Percentiles rank a stretch among this genome's conserved stretches.
These are phyloP conservation scores for Margaritifera margaritifera DNA, from an alignment of 2,888 invertebrate species.

Conservation along the genomic window DNA sequence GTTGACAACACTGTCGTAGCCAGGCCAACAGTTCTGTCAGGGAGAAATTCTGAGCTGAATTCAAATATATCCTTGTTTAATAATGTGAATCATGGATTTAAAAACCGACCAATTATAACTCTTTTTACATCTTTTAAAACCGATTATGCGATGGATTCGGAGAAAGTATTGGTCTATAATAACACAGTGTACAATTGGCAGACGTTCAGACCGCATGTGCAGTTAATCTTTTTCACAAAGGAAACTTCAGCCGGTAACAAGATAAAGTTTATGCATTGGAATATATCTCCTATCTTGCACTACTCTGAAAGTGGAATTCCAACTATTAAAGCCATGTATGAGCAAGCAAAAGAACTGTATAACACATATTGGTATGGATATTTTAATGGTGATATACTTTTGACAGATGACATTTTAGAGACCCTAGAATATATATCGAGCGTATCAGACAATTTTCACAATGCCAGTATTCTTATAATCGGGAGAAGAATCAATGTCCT, in stretches of 20 bases:
- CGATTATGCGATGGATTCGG: slow-evolving; percentile 26
- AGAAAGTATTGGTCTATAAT: slow-evolving; percentile 36
- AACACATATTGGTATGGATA: slow-evolving; percentile 40
- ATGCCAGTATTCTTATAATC: slow-evolving; percentile 26
- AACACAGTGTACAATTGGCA: slow-evolving; percentile 49
- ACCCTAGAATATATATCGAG: slow-evolving; percentile 23
- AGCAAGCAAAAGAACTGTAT: slow-evolving; percentile 22
- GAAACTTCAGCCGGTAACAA: slow-evolving; percentile 15
- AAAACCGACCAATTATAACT: slow-evolving; percentile 21
- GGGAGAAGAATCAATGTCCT: slow-evolving; percentile 38
- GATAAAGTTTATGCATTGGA: slow-evolving; percentile 32
- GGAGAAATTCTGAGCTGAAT: no score
- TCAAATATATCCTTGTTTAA: no score
- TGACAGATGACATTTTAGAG: slow-evolving; percentile 26
- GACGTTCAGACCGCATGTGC: slow-evolving; percentile 30
- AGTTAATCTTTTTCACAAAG: slow-evolving; percentile 45
- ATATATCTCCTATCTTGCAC: slow-evolving; percentile 17
- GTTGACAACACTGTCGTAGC: no score
- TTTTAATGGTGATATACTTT: slow-evolving; percentile 41
- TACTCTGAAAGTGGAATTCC: slow-evolving; percentile 23
- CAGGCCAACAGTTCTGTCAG: no score
- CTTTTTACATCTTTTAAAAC: slow-evolving; percentile 35
- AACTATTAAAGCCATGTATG: slow-evolving; percentile 34
- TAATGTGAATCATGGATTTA: no score
- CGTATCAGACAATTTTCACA: slow-evolving; percentile 7